These are phyloP conservation scores for Orcinus orca DNA, from an alignment of 2,113 vertebrate species.

Conservation along the genomic window DNA sequence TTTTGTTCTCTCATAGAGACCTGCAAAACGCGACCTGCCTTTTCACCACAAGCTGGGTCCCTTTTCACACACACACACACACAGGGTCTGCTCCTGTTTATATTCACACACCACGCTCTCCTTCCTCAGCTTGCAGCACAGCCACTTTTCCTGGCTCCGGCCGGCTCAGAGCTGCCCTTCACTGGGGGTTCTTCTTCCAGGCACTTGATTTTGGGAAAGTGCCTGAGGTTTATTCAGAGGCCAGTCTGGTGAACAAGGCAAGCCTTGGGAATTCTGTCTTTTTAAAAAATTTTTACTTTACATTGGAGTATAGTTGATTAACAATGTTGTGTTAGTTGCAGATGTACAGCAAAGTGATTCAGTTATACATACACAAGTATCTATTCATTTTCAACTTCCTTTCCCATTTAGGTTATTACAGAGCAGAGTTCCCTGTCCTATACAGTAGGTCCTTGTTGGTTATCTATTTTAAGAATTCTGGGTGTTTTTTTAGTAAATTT, in stretches of 20 bases:
- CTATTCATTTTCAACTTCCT: too few species aligned
- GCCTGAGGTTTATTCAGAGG: not conserved
- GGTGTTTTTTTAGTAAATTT: fast-evolving
- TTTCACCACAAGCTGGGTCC: not conserved
- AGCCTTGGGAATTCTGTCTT: not conserved
- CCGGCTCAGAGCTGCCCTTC: not conserved
- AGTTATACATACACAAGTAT: too few species aligned
- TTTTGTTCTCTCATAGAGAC: not conserved
- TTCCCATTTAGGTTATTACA: too few species aligned
- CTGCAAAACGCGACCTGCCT: not conserved
- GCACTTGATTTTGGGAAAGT: not conserved
- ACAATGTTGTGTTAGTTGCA: too few species aligned
- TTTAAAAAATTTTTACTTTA: too few species aligned
- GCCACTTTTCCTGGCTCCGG: not conserved
- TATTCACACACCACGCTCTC: not conserved
- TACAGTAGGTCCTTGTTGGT: too few species aligned
- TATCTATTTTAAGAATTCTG: too few species aligned
- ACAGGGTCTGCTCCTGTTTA: not conserved
- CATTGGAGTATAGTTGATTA: too few species aligned
- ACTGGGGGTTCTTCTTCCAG: not conserved
- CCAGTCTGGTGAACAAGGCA: not conserved
- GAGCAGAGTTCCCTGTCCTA: too few species aligned
- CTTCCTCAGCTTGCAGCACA: fast-evolving
- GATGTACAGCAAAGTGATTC: too few species aligned
- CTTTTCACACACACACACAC: too few species aligned